Conservation (phyloP, 1,140 invertebrate species). For the Acromyrmex charruanus region DNA sequence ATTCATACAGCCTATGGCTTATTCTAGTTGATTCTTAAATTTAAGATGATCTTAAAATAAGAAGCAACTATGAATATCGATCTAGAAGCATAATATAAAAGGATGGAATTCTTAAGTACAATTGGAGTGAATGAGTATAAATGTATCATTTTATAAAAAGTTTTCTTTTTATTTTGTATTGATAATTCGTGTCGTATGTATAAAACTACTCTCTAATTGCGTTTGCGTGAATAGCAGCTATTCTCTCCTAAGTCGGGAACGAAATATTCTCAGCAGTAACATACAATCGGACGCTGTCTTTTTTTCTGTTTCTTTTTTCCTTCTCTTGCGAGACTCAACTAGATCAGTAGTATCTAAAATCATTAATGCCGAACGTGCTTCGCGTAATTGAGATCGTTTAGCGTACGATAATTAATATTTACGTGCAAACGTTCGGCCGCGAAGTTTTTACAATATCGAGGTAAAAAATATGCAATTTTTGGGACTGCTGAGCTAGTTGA, state of each 20-base stretch:
- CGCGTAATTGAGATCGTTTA: constrained; percentile 12
- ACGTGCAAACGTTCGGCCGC: constrained; percentile 10
- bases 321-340: constrained; percentile 57
- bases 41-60: no score
- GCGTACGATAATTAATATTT: constrained; percentile 9
- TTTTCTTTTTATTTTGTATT: constrained; percentile 79
- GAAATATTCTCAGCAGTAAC: constrained; percentile 63
- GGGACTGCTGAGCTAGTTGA: constrained; percentile 57
- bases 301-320: constrained; percentile 42
- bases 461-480: constrained; percentile 42
- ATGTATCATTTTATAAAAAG: constrained; percentile 77
- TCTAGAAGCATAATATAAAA: no score
- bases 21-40: no score
- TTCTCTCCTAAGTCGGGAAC: constrained; percentile 70
- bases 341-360: constrained; percentile 61
- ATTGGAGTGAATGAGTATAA: background rate
- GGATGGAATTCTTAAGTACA: background rate
- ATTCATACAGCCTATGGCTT: no score
- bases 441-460: constrained; percentile 41
- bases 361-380: constrained; percentile 10
- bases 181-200: constrained; percentile 81
- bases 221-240: constrained; percentile 76
- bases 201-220: constrained; percentile 82
- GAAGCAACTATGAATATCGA: no score
- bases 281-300: background rate